Conservation (phyloP, 2,888 invertebrate species). For the Auanema freiburgensis region DNA sequence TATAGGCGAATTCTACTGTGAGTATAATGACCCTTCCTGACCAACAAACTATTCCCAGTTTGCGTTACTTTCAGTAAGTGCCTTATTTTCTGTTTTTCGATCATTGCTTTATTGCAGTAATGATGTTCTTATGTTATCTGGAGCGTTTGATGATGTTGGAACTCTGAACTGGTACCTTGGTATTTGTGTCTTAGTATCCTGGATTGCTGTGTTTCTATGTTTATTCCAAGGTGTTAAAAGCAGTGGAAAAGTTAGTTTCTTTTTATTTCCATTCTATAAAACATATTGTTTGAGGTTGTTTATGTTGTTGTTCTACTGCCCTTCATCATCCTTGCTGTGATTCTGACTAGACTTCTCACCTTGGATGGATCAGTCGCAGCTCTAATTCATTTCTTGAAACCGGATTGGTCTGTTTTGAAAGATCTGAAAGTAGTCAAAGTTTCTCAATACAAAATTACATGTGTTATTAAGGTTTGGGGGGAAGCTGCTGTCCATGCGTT, state of each 20-base stretch:
- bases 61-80: conserved; percentile 68
- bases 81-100: not conserved
- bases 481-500: conserved; percentile 85
- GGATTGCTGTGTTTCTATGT: conserved; percentile 79
- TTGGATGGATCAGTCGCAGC: conserved; percentile 80
- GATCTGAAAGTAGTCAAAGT: conserved; percentile 73
- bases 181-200: conserved; percentile 76
- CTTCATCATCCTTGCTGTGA: conserved; percentile 69
- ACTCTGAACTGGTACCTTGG: conserved; percentile 73
- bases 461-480: conserved; percentile 75
- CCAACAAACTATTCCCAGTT: conserved; percentile 66
- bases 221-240: conserved; percentile 80
- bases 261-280: not conserved
- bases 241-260: conserved; percentile 73
- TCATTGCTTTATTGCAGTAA: conserved; percentile 51
- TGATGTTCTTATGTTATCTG: conserved; percentile 60
- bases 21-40: conserved; percentile 29
- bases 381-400: conserved; percentile 79
- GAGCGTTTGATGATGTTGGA: conserved; percentile 55
- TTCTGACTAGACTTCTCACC: conserved; percentile 79
- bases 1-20: conserved; percentile 20
- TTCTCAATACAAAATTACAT: too few relatives aligned
- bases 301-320: conserved; percentile 68
- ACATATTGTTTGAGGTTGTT: conserved; percentile 65
- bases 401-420: conserved; percentile 65